Base-by-base conservation (phyloP, 2,888 invertebrate genomes). In the Hemithea aestivaria region DNA sequence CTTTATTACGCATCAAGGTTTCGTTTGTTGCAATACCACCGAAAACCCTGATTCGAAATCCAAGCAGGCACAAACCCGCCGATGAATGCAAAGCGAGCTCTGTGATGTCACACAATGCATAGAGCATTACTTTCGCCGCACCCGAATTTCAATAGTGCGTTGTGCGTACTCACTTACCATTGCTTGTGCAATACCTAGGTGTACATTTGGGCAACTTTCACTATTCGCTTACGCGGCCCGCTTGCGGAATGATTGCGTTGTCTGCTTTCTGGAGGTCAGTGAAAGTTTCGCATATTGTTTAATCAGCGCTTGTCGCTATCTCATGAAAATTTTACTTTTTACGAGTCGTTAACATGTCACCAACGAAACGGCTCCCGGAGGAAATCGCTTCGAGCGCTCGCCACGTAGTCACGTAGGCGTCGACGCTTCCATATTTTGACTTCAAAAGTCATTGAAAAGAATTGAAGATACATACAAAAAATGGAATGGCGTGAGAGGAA, bases 121-220 rank as follows among this genome's bases (percentile, higher is more conserved):
- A 64, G 66, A 71, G 62, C 57, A 65, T 16, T 66, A 80, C 85
- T 84, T 85, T 87, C 85, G 76, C 82, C 71, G 71, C 73, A 73
- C 68, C 79, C 76, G 73, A 84, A 83, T 80, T 82, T 77, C 68
- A 77, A 82, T 84, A 75, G 78, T 81, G 78, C 74, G 74, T 72
- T 4, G 16, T 16, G 16, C 16, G 16, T 16, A 16, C 16, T 5
- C 16, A 16, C 16, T 16, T 16, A 56, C 65, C 59, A 60, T 63
- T 67, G 69, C 79, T 83, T 85, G 87, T 84, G 87, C 84, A 85
- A 85, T 78, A 79, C 69, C 68, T 68, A 16, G 16, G 2, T 16
- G 16, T 16, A 75, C 77, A 72, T 85, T 87, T 85, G 73, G 83
- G 73, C 74, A 76, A 83, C 87, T 87, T 87, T 87, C 87, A 82